Evolutionary conservation across 2,113 vertebrate genomes (phyloP), one percentile per base, ranked within the genome.

Genomic region (Corvus moneduloides): DNA sequence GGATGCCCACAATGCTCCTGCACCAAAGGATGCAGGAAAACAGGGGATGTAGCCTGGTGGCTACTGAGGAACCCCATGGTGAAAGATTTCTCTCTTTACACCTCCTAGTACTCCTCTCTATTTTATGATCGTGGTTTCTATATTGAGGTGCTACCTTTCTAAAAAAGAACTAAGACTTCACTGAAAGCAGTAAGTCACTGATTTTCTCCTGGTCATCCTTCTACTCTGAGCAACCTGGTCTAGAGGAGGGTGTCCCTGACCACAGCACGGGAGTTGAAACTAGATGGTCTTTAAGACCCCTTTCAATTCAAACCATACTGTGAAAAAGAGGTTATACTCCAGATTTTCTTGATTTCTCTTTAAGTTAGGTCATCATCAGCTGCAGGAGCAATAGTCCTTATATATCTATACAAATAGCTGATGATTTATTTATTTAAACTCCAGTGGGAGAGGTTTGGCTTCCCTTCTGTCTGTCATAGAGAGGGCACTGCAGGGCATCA

Each of bases 51-150:
- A 33, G 5, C 33, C 71, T 76, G 58, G 14, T 1, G 4, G 81
- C 58, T 67, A 13, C 13, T 0, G 0, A 91, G 49, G 54, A 87
- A 22, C 12, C 27, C 6, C 32, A 16, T 0, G 11, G 56, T n/a
- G 24, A 71, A 48, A 78, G 48, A 32, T 79, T 67, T 59, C 39
- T 28, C 0, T 0, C 58, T 89, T 87, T 58, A 32, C 3, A 54
- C 10, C 24, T 61, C 27, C 54, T n/a, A 14, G 33, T 41, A 52
- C 19, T 79, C 62, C 33, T 72, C 56, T 55, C 54, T 74, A 1
- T 26, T 71, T 75, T 54, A 59, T 49, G 19, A 32, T 28, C 1
- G 1, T n/a, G 21, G 28, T 46, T 83, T 74, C 43, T 67, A 12
- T 32, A 44, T 7, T 43, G 17, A 64, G 24, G 51, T 37, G 30